Evolutionary conservation across 2,888 invertebrate species (phyloP).

Genomic region (Teinopalpus imperialis): DNA sequence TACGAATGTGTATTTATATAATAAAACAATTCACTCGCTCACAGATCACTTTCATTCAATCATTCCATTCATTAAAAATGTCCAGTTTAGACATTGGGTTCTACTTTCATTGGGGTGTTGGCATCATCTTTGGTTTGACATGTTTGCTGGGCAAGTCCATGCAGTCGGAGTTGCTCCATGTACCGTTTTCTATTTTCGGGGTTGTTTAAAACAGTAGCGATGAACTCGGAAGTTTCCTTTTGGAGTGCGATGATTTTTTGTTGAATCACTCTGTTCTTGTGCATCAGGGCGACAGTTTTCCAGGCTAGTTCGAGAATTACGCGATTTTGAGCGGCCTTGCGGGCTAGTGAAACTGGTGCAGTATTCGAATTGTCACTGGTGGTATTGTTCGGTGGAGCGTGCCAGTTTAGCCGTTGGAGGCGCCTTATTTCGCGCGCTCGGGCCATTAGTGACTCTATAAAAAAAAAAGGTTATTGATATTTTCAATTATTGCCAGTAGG

Average conservation of each 20-base stretch:
- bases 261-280: slow-evolving; percentile 83
- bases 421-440: slow-evolving; percentile 66
- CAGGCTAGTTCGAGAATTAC: slow-evolving; percentile 84
- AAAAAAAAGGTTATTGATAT: too few species aligned
- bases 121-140: slow-evolving; percentile 35
- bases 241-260: slow-evolving; percentile 82
- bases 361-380: slow-evolving; percentile 37
- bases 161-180: slow-evolving; percentile 48
- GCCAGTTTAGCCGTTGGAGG: slow-evolving; percentile 52
- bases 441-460: slow-evolving; percentile 58
- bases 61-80: slow-evolving; percentile 23
- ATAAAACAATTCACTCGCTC: slow-evolving; percentile 8
- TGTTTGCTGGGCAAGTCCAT: slow-evolving; percentile 39
- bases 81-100: slow-evolving; percentile 38
- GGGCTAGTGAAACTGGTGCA: slow-evolving; percentile 33
- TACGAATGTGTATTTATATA: slow-evolving; percentile 1
- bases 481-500: too few species aligned
- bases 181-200: slow-evolving; percentile 65
- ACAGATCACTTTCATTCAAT: slow-evolving; percentile 12
- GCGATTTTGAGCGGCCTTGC: slow-evolving; percentile 60
- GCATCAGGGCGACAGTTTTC: slow-evolving; percentile 83
- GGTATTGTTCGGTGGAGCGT: slow-evolving; percentile 38
- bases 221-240: slow-evolving; percentile 83
- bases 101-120: slow-evolving; percentile 45
- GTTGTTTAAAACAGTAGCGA: slow-evolving; percentile 81